Base-by-base conservation (phyloP, 1,140 invertebrate genomes). In the Gryon sp. region DNA sequence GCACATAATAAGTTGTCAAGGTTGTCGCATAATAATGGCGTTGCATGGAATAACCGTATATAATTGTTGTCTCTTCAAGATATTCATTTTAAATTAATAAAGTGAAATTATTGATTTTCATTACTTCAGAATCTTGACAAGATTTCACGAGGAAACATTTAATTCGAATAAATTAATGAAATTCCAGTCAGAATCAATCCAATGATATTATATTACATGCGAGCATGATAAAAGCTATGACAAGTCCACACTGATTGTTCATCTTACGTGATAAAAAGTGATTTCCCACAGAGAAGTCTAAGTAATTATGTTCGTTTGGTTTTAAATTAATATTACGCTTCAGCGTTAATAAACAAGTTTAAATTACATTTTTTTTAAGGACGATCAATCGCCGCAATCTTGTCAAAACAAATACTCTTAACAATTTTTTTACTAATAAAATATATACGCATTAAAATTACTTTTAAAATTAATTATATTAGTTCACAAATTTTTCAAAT, bases 101-200 rank as follows among this genome's bases (percentile, higher is more conserved):
- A 30, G 26, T 30, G 5, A 15, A 69, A 41, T 32, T 69, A 69
- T 69, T 59, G 45, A 59, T 59, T 50, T 40, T 43, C 63, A 36
- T 48, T n/a, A n/a, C n/a, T n/a, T n/a, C n/a, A n/a, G n/a, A n/a
- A 43, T 32, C 53, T 69, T 50, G 32, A 59, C 53, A 11, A 7
- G n/a, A 50, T 69, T 69, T 69, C 40, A 34, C 26, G 59, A 59
- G 52, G 52, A 69, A 69, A 30, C 45, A 16, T 18, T 45, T 69
- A 59, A 69, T 69, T 36, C 65, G 53, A 50, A 69, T 50, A 50
- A 69, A 69, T 52, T 69, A 59, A 59, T 69, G 52, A 43, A 57
- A 57, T 68, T 18, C 12, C 50, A 12, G 18, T 20, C n/a, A 11
- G n/a, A 46, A 8, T 46, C 4, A 19, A n/a, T n/a, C n/a, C n/a